Base-by-base conservation (phyloP, 2,113 vertebrate species). In the Siphamia tubifer region DNA sequence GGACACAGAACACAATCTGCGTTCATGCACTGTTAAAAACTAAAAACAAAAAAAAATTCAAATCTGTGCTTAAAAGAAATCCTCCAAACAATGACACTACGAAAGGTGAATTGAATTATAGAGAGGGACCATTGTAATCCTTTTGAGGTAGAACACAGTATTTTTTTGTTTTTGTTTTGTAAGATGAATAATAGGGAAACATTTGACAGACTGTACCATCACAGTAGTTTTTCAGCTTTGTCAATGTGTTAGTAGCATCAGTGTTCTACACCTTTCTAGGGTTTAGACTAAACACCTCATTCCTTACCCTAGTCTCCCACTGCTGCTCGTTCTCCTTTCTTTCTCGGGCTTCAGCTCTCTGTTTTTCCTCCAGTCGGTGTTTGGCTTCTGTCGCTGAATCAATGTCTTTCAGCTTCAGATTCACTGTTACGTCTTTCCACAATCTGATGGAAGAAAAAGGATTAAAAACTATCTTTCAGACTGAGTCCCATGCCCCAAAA, bases 351-450 rank as follows among this genome's bases (percentile, higher is more conserved):
- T 99, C 98, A 0, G 96, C 94, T 87, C 98, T 92, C 83, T 99
- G 98, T 39, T 94, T 95, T 90, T 99, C 97, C 84, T 99, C 98
- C 57, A 99, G 92, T 13, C 91, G 83, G 9, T 99, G 97, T 81
- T 99, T 99, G 3, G 97, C 97, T 0, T 97, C 97, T 20, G 98
- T 99, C 19, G 98, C 98, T 17, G 94, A 84, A 24, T 99, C 97
- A 0, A 99, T 99, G 89, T 99, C 95, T 92, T 92, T 93, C 20
- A 96, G 91, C 90, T 98, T 99, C 85, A 99, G 90, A 90, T 98
- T 99, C 80, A 94, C 71, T 7, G 98, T 99, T 56, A 99, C 97
- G 7, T 99, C 97, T 68, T 92, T 96, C 98, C 98, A 99, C 43
- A 99, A 84, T 68, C 98, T 99, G 80, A 28, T 0, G 17, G 35